Base-by-base conservation (phyloP, 1,140 invertebrate genomes). In the Episyrphus balteatus region DNA sequence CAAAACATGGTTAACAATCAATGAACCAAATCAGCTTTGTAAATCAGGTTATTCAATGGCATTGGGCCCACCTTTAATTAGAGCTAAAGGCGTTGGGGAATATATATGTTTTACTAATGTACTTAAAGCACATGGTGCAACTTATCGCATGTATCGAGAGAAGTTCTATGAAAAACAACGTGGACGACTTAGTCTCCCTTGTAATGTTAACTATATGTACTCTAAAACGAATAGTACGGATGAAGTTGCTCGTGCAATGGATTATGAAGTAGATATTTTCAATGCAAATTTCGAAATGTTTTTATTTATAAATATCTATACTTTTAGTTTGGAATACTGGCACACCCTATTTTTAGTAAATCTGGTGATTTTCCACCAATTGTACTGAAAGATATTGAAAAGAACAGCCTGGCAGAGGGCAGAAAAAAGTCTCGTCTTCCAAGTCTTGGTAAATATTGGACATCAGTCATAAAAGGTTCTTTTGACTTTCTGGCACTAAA, bases 311-410 rank as follows among this genome's bases (percentile, higher is more conserved):
- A 26, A 26, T 8, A 26, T 26, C 3, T 26, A 5, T 21, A 17
- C 34, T 70, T 71, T 40, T 56, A 78, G 75, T 67, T 74, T 34
- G 82, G 82, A 11, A 82, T 79, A 80, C 75, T 74, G 44, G 72
- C 75, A 0, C 63, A 83, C 57, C 78, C 79, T n/a, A 75, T 83
- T 47, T 77, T 76, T 62, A 73, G 73, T 0, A 43, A 59, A 43
- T 50, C 63, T 0, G 81, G 82, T 0, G 77, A 82, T 57, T 84
- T 83, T 61, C 79, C 82, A 1, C 49, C 56, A 17, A 47, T 76
- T 0, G 78, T 84, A 75, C 71, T 75, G 43, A 55, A 64, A 11
- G 58, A 69, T 32, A 67, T 82, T 43, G 73, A 59, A 56, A 50
- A 39, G 30, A 79, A 75, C 44, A 82, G 77, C 55, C 61, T 51